Percentiles rank a stretch among this genome's conserved stretches.
phyloP scores from a whole-genome alignment of 2,797 vertebrate species.

The Alectoris magna region DNA sequence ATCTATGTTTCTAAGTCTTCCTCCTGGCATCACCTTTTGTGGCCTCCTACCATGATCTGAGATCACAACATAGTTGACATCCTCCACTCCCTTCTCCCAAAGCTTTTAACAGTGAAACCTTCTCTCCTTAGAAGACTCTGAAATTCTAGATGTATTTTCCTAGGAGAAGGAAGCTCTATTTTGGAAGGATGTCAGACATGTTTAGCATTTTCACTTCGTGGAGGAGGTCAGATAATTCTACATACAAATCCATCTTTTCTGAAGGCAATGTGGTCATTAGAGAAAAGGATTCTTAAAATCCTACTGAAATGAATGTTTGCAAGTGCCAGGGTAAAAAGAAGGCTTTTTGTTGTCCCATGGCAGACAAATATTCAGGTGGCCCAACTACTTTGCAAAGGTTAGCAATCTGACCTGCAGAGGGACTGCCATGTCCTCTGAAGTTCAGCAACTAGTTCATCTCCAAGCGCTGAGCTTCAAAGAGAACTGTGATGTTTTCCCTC shows the following conservation, averaged over 20 bases:
- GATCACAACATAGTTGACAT: accelerated
- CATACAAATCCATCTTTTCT: background rate
- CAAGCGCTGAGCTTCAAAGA: constrained; percentile 47
- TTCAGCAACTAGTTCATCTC: constrained; percentile 18
- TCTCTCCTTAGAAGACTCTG: background rate
- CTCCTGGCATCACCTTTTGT: background rate
- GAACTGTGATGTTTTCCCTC: constrained; percentile 39
- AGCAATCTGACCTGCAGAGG: background rate
- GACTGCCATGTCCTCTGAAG: background rate
- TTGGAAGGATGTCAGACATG: background rate
- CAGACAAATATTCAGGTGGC: background rate
- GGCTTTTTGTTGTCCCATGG: background rate
- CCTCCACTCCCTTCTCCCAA: background rate
- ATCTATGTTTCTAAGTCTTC: background rate
- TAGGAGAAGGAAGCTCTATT: background rate
- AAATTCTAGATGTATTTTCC: background rate
- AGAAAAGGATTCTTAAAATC: background rate
- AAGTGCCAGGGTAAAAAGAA: background rate
- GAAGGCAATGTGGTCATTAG: background rate
- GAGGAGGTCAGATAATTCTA: background rate
- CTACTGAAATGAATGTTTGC: background rate
- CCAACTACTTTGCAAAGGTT: background rate
- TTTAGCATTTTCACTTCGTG: background rate
- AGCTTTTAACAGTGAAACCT: background rate
- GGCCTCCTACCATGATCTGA: background rate